Conservation (phyloP, 2,797 vertebrate species). For the Enteromius unitaeniatus region DNA sequence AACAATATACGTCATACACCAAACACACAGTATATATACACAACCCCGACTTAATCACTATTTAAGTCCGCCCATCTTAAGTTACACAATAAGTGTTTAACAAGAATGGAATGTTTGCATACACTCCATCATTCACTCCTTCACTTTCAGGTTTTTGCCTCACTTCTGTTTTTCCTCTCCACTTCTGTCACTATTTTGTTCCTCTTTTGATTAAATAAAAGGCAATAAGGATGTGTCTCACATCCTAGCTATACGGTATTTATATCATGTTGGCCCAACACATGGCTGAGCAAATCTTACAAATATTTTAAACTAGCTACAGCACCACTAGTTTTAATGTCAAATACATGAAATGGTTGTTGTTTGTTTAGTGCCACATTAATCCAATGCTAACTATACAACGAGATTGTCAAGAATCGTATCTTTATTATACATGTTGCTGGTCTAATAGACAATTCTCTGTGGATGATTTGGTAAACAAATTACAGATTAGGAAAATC, state of each 20-base stretch:
- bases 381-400: neutral
- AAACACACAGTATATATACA: neutral
- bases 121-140: neutral
- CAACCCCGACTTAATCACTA: neutral
- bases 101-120: constrained; percentile 44
- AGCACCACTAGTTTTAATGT: neutral
- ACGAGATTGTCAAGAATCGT: neutral
- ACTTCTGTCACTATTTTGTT: neutral
- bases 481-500: constrained; percentile 17
- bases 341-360: neutral
- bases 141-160: constrained; percentile 17
- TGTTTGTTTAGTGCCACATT: neutral
- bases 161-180: neutral
- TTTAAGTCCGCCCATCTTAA: constrained; percentile 20
- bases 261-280: neutral
- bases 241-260: neutral
- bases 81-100: constrained; percentile 52
- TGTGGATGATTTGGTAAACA: neutral
- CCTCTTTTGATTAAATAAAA: neutral
- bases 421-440: neutral
- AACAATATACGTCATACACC: neutral
- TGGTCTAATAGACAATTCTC: neutral
- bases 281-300: neutral
- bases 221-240: neutral
- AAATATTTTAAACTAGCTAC: neutral